Base-by-base conservation (phyloP, 23 tunicate species). In the Aplidium turbinatum region DNA sequence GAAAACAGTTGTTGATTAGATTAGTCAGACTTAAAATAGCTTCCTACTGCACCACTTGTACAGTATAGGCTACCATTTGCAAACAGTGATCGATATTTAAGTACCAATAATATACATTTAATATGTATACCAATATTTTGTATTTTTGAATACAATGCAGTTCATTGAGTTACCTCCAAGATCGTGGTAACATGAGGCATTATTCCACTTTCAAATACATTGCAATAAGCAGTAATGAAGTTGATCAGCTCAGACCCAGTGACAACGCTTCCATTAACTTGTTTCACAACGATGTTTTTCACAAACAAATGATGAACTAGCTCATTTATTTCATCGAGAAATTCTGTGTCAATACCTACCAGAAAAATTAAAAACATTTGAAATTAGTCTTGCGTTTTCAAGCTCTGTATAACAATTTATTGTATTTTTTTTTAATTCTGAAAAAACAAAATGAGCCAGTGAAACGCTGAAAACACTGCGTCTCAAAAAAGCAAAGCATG, bases 201-300 rank as follows among this genome's bases (percentile, higher is more conserved):
- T 9, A 9, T 42, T 42, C 50, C 50, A 42, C 50, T 42, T 42
- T 42, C 50, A 42, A 42, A 42, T 42, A 42, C 50, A 9, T 16
- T 11, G 16, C 50, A 42, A 42, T 42, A 42, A 42, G 70, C 75
- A 24, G 46, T 22, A 28, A 28, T 2, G 26, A 19, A 40, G 3
- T 69, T 69, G 1, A 42, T 25, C 1, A 69, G 4, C 27, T 69
- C 75, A 2, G 18, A 26, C 46, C 75, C 75, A 2, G 33, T 69
- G 31, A 69, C 75, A 1, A 13, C 26, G 9, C 32, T 42, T 3
- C 58, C 58, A 40, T 69, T 69, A 1, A 69, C 58, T 21, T 26
- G 31, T 47, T 69, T 69, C 11, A 16, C 29, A 5, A 46, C 57
- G 27, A 69, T n/a, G 31, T 45, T 69, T 42, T 47, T 19, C 25